These are phyloP conservation scores for Nettapus auritus DNA, from an alignment of 2,113 vertebrate genomes.

Conservation along the genomic window DNA sequence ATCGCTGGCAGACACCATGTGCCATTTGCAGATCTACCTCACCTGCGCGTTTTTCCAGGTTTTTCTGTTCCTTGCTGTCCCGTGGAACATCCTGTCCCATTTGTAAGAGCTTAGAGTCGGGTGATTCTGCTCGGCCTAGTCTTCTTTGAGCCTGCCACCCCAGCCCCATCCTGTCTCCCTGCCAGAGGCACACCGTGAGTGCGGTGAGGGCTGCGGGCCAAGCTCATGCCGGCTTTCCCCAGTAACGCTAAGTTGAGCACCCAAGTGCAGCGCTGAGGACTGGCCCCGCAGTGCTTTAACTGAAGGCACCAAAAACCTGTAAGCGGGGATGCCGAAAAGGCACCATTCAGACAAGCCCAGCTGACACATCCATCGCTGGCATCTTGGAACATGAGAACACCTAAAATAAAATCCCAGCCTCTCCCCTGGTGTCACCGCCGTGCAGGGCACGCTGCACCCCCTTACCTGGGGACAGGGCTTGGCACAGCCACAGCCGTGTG, in stretches of 20 bases:
- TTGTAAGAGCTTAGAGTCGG: not conserved
- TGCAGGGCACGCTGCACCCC: not conserved
- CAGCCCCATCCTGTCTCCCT: not conserved
- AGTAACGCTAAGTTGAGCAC: not conserved
- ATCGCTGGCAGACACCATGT: not conserved
- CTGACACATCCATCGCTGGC: not conserved
- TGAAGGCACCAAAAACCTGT: not conserved
- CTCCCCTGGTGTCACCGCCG: not conserved
- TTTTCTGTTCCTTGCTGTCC: not conserved
- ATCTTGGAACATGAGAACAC: not conserved
- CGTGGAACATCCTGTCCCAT: not conserved
- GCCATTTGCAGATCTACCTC: conserved; percentile 47
- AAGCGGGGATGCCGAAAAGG: not conserved
- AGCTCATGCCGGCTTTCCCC: not conserved
- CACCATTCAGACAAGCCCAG: not conserved
- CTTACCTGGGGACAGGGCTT: too few species aligned
- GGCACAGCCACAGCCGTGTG: not conserved
- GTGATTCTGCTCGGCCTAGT: not conserved
- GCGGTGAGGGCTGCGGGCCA: not conserved
- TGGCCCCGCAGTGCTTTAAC: not conserved
- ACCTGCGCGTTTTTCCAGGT: not conserved
- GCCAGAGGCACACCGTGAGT: not conserved
- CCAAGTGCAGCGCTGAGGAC: not conserved
- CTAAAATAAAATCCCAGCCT: accelerated
- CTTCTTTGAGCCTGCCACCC: not conserved